Conservation (phyloP, 2,797 vertebrate genomes). For the Ciconia nigra region DNA sequence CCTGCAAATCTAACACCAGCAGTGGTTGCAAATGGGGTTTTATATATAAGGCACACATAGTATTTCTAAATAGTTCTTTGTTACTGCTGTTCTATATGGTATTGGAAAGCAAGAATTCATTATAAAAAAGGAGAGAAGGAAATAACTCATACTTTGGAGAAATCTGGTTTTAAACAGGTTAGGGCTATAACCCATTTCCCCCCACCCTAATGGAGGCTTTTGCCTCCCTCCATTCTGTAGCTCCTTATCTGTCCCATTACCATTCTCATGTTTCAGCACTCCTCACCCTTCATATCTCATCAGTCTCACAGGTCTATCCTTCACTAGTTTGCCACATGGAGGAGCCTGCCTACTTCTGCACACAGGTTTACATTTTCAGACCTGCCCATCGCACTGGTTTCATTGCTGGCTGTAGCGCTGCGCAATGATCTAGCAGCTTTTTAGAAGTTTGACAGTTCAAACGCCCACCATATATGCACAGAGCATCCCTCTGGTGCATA, state of each 20-base stretch:
- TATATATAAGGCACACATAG: neutral
- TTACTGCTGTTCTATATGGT: neutral
- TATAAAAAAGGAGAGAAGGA: neutral
- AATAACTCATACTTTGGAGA: neutral
- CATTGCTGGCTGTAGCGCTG: neutral
- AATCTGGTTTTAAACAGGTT: neutral
- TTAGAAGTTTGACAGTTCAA: neutral
- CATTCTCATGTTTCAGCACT: neutral
- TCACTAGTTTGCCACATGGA: neutral
- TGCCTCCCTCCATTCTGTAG: neutral
- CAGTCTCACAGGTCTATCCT: neutral
- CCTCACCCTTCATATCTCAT: neutral
- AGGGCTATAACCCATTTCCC: neutral
- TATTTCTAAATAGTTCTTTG: neutral
- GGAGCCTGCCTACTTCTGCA: neutral
- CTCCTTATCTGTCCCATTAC: neutral
- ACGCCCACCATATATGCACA: neutral
- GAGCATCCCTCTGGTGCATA: neutral
- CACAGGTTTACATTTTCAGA: neutral
- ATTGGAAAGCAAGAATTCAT: neutral
- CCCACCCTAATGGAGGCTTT: accelerated
- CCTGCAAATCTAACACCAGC: accelerated
- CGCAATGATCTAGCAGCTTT: neutral
- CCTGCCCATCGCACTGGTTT: neutral
- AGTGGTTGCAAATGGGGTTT: neutral